Conservation (phyloP, 92 coral and sea anemone genomes). For the Muricea muricata region DNA sequence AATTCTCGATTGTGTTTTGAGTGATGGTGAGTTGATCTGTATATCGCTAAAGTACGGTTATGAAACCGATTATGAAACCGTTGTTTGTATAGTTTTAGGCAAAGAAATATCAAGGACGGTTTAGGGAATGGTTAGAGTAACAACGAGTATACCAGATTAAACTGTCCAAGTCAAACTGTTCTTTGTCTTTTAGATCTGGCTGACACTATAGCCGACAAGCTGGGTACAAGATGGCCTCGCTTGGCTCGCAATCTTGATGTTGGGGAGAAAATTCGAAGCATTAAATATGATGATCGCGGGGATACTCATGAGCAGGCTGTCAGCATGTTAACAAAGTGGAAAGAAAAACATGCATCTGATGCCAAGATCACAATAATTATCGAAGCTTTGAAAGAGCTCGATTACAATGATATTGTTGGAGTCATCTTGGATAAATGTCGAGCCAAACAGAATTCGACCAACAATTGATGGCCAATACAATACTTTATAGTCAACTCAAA, state of each 20-base stretch:
- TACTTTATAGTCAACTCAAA: too few relatives aligned
- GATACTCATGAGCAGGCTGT: conserved; percentile 60
- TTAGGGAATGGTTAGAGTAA: too few relatives aligned
- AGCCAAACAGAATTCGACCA: neutral
- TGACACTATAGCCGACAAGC: conserved; percentile 46
- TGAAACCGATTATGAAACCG: too few relatives aligned
- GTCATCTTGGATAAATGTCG: neutral
- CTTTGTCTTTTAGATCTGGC: conserved; percentile 62
- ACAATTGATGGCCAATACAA: too few relatives aligned
- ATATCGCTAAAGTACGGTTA: neutral
- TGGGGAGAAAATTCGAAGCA: conserved; percentile 11
- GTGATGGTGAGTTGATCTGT: neutral
- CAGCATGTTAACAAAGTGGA: conserved; percentile 70
- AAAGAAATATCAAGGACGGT: too few relatives aligned
- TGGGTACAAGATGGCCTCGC: conserved; percentile 57
- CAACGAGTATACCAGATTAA: too few relatives aligned
- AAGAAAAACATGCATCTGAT: conserved; percentile 15
- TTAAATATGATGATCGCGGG: conserved; percentile 49
- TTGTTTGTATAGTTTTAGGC: too few relatives aligned
- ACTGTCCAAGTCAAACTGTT: too few relatives aligned
- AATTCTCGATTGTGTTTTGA: neutral
- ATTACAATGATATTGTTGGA: conserved; percentile 55
- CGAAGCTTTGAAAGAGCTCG: conserved; percentile 38
- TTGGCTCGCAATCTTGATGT: conserved; percentile 58
- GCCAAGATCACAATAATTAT: conserved; percentile 63